A percentile compares a stretch with the other conserved stretches of the same genome.
phyloP scores from a whole-genome alignment of 1,140 invertebrate genomes.

The Penaeus indicus region DNA sequence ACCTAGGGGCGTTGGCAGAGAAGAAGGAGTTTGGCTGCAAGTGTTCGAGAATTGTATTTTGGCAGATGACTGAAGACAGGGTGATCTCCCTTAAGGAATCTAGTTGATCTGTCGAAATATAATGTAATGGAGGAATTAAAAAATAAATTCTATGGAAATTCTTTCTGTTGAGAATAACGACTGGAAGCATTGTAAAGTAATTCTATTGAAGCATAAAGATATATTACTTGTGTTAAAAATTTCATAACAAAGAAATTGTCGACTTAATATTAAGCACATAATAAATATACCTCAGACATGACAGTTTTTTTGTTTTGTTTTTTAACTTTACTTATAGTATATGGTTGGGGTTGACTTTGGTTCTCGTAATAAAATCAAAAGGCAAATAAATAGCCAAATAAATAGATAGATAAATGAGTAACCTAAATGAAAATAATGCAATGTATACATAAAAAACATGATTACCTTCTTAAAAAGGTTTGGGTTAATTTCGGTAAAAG shows the following conservation, averaged over 20 bases:
- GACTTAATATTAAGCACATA: not conserved
- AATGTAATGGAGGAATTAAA: not conserved
- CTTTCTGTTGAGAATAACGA: no score
- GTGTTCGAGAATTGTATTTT: not conserved
- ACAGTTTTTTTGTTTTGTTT: not conserved
- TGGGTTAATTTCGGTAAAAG: constrained; percentile 69
- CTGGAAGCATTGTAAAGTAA: no score
- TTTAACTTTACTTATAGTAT: constrained; percentile 13
- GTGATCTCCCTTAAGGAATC: not conserved
- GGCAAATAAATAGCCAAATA: no score
- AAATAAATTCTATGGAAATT: no score
- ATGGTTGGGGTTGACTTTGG: constrained; percentile 69
- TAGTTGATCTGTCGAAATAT: not conserved
- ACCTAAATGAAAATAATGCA: not conserved
- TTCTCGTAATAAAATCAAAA: constrained; percentile 86
- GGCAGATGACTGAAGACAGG: not conserved
- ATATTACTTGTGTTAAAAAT: no score
- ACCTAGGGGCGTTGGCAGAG: not conserved
- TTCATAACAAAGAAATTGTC: not conserved
- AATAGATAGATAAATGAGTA: no score
- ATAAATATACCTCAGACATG: not conserved
- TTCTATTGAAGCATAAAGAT: no score
- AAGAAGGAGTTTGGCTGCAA: not conserved
- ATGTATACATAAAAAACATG: constrained; percentile 50
- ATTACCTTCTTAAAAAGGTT: not conserved